Conservation (phyloP, 1,140 invertebrate genomes). For the Pogonomyrmex californicus region DNA sequence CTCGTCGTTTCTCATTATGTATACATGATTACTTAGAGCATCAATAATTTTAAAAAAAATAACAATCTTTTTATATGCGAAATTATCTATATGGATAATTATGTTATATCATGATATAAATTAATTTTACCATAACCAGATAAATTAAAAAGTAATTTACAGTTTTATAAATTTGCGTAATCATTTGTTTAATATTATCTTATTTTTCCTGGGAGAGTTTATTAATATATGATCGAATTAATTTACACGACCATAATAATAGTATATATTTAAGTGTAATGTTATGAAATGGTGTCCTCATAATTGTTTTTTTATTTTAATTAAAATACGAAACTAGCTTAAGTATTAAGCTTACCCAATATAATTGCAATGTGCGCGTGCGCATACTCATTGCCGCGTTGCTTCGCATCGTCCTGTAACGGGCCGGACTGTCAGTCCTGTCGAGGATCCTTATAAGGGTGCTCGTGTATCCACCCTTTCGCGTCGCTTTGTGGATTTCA, state of each 20-base stretch:
- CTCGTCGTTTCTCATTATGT: constrained; percentile 36
- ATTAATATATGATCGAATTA: neutral
- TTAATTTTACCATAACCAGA: neutral
- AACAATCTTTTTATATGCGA: neutral
- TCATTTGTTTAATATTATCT: neutral
- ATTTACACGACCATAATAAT: neutral
- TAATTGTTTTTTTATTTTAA: constrained; percentile 17
- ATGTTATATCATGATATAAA: neutral
- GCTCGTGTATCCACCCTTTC: constrained; percentile 63
- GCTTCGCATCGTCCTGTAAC: constrained; percentile 74
- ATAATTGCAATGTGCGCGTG: constrained; percentile 67
- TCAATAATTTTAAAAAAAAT: neutral
- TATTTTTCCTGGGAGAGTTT: neutral
- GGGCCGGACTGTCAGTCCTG: constrained; percentile 79
- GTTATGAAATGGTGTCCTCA: neutral
- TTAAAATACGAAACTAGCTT: neutral
- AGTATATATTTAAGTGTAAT: neutral
- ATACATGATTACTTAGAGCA: neutral
- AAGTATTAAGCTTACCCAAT: constrained; percentile 12
- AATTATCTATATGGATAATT: neutral
- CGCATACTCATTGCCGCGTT: constrained; percentile 68
- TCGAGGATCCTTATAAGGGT: constrained; percentile 80
- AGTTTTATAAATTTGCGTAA: neutral
- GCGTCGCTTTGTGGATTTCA: constrained; percentile 24
- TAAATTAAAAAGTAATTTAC: neutral